phyloP scores from a whole-genome alignment of 2,888 invertebrate genomes.

The Drosophila helvetica region DNA sequence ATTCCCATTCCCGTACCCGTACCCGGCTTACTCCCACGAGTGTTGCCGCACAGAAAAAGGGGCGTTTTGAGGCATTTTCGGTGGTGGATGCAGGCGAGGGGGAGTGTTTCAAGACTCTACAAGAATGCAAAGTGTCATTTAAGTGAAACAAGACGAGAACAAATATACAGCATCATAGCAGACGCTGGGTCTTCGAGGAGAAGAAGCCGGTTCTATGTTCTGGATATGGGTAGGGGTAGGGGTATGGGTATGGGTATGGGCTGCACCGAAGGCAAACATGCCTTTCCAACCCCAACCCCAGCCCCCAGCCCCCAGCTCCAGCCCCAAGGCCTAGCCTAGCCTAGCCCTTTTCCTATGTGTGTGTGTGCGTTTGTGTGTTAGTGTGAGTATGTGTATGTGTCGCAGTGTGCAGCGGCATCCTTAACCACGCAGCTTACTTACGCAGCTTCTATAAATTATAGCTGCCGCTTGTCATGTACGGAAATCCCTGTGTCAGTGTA shows the following conservation, averaged over 20 bases:
- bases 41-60: neutral
- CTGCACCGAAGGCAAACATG: neutral
- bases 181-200: slow-evolving; percentile 20
- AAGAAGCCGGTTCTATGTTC: neutral
- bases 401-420: slow-evolving; percentile 53
- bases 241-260: neutral
- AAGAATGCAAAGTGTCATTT: slow-evolving; percentile 81
- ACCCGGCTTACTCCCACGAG: neutral
- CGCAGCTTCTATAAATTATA: slow-evolving; percentile 81
- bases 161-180: slow-evolving; percentile 59
- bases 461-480: slow-evolving; percentile 82
- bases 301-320: neutral
- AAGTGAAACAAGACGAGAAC: slow-evolving; percentile 80
- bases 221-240: neutral
- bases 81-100: slow-evolving; percentile 10
- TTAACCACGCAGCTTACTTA: slow-evolving; percentile 69
- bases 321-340: neutral
- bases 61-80: slow-evolving; percentile 35
- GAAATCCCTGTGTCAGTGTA: slow-evolving; percentile 82
- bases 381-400: slow-evolving; percentile 9
- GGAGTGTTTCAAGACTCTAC: slow-evolving; percentile 70
- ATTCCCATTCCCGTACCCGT: neutral
- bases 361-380: slow-evolving; percentile 2
- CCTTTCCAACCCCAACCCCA: neutral
- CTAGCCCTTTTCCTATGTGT: slow-evolving; percentile 12